A percentile compares a stretch with the other conserved stretches of the same genome.
These are phyloP conservation scores for Orycteropus afer DNA, from an alignment of 2,113 vertebrate genomes.

Conservation along the genomic window DNA sequence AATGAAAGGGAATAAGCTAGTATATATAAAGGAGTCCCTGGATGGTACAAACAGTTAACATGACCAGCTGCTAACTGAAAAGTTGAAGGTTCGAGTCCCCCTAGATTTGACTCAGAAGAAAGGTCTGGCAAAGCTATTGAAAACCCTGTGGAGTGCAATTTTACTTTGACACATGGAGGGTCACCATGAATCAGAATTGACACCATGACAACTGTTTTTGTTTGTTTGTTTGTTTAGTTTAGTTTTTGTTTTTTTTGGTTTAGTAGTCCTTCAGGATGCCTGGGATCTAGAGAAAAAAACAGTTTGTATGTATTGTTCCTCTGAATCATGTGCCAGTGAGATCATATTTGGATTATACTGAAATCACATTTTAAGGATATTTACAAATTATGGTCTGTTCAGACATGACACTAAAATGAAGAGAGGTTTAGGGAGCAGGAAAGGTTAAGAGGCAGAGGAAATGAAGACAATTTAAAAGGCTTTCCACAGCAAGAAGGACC, in stretches of 20 bases:
- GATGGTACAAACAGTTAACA: background rate
- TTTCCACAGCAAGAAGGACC: background rate
- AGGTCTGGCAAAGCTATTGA: background rate
- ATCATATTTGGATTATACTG: background rate
- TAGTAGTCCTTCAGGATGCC: background rate
- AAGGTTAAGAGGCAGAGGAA: background rate
- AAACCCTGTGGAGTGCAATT: background rate
- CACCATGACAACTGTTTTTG: background rate
- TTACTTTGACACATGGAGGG: background rate
- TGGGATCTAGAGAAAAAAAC: background rate
- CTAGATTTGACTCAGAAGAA: background rate
- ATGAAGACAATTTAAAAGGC: background rate
- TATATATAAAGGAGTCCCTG: background rate
- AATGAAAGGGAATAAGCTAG: background rate
- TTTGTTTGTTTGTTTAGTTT: background rate
- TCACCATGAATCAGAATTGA: background rate
- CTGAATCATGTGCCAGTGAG: background rate
- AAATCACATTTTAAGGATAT: background rate
- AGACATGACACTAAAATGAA: background rate
- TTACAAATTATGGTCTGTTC: background rate
- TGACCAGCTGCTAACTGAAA: background rate
- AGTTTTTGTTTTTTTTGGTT: background rate
- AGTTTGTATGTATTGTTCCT: background rate
- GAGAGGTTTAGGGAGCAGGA: conserved; percentile 6
- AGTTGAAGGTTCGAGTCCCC: background rate